phyloP scores from a whole-genome alignment of 2,113 vertebrate species.

The Tringa solitaria region DNA sequence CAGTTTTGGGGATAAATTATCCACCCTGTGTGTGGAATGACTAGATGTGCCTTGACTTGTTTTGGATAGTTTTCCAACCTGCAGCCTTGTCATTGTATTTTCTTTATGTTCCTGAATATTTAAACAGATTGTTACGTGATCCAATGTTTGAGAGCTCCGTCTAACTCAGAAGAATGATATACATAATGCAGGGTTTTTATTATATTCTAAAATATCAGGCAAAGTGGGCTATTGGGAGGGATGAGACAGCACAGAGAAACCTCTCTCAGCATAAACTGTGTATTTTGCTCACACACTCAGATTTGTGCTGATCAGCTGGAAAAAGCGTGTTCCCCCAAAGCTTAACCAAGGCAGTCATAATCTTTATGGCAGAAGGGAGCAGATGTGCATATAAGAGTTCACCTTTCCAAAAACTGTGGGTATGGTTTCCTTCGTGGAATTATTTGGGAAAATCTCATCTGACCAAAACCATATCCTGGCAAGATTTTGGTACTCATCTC shows the following conservation, averaged over 20 bases:
- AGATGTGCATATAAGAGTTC: not conserved
- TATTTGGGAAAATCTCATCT: not conserved
- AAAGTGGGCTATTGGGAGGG: not conserved
- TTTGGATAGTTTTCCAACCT: not conserved
- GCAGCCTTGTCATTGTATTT: not conserved
- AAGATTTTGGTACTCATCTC: not conserved
- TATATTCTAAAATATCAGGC: not conserved
- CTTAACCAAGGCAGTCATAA: not conserved
- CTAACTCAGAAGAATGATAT: not conserved
- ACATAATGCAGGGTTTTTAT: not conserved
- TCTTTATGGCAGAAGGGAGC: not conserved
- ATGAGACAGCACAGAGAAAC: not conserved
- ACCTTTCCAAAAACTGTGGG: not conserved
- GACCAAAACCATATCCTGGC: not conserved
- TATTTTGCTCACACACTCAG: not conserved
- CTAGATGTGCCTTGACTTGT: not conserved
- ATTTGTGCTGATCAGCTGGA: not conserved
- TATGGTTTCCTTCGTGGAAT: not conserved
- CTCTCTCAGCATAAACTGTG: not conserved
- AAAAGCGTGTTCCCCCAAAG: not conserved
- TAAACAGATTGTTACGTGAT: not conserved
- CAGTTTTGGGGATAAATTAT: not conserved
- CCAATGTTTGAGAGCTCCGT: not conserved
- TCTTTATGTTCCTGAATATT: not conserved
- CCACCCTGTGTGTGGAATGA: not conserved